A percentile compares a stretch with the other conserved stretches of the same genome.
Evolutionary conservation across 2,888 invertebrate genomes (phyloP).

Genomic region (Elegia similella): DNA sequence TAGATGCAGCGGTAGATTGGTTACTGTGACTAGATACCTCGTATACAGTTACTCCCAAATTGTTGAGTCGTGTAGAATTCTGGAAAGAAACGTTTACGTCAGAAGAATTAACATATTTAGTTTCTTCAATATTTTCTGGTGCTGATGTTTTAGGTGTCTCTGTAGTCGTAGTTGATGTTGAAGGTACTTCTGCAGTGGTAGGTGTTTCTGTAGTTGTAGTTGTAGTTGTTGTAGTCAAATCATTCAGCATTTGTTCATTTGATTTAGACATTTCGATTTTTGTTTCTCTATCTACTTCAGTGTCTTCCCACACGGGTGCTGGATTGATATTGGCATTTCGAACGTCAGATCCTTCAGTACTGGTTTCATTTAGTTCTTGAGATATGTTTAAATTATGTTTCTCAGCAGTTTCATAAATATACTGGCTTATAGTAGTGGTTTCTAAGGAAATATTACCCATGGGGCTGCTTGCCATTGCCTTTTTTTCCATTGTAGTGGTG

Average conservation of each 20-base stretch:
- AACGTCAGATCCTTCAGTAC: slow-evolving; percentile 6
- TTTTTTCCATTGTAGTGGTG: slow-evolving; percentile 19
- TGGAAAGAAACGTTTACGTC: slow-evolving; percentile 24
- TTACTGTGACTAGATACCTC: slow-evolving; percentile 64
- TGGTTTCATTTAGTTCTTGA: slow-evolving; percentile 18
- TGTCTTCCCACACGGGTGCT: slow-evolving; percentile 69
- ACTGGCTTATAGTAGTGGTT: slow-evolving; percentile 62
- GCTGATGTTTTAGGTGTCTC: slow-evolving; percentile 21
- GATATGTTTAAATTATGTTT: slow-evolving; percentile 23
- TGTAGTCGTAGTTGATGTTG: slow-evolving; percentile 21
- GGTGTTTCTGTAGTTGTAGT: slow-evolving; percentile 25
- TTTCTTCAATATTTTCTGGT: slow-evolving; percentile 19
- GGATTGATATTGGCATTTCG: slow-evolving; percentile 35
- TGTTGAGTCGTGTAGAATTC: slow-evolving; percentile 51
- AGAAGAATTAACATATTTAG: slow-evolving; percentile 16
- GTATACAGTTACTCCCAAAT: slow-evolving; percentile 70
- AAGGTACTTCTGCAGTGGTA: slow-evolving; percentile 19
- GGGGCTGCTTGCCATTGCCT: slow-evolving; percentile 24
- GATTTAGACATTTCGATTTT: slow-evolving; percentile 35
- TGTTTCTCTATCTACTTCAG: slow-evolving; percentile 38
- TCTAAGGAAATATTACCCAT: slow-evolving; percentile 33
- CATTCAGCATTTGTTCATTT: slow-evolving; percentile 14
- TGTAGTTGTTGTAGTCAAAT: slow-evolving; percentile 18
- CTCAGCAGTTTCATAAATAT: slow-evolving; percentile 59
- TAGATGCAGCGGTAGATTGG: slow-evolving; percentile 41